Evolutionary conservation across 2,797 vertebrate species (phyloP), one percentile per base, ranked within the genome.

Genomic region (Steatocranus sp.): DNA sequence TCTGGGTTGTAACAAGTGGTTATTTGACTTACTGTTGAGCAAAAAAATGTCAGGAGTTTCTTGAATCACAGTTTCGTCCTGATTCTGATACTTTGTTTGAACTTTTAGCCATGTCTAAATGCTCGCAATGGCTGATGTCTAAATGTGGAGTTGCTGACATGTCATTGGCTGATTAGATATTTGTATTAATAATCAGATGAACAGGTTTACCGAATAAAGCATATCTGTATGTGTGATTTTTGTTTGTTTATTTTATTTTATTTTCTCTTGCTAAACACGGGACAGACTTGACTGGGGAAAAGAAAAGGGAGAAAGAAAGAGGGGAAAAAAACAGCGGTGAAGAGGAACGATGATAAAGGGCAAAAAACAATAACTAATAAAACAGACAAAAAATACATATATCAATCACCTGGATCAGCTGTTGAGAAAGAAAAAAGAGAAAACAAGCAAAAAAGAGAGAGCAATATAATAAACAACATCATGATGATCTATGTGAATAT

Each of bases 321-420:
- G 43, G 46, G 46, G 3, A 48, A 48, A 48, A 18, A 48, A 48
- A 0, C 14, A 54, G 25, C 0, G 1, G 14, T 2, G 23, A 27
- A 54, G 5, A 9, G 3, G 14, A 27, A 9, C 1, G 14, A 25
- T 15, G 51, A 54, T 0, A 25, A 27, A 53, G 7, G 23, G 51
- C 23, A 25, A 25, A 53, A 53, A 25, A 8, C 12, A 53, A 53
- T 25, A 54, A 27, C 7, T 2, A 54, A 54, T 7, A 53, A 53
- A 53, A 53, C 51, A 27, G 12, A 27, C 4, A 15, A 0, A 53
- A 53, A 53, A 53, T 8, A 8, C 7, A 53, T 8, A 0, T 0
- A 53, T 54, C 51, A 15, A 53, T 53, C 23, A 53, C 23, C 23
- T 53, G 23, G 23, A 53, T 14, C 51, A 53, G 7, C 12, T 53